Evolutionary conservation across 1,140 invertebrate genomes (phyloP), one percentile per base, ranked within the genome.

Genomic region (Lerema accius): DNA sequence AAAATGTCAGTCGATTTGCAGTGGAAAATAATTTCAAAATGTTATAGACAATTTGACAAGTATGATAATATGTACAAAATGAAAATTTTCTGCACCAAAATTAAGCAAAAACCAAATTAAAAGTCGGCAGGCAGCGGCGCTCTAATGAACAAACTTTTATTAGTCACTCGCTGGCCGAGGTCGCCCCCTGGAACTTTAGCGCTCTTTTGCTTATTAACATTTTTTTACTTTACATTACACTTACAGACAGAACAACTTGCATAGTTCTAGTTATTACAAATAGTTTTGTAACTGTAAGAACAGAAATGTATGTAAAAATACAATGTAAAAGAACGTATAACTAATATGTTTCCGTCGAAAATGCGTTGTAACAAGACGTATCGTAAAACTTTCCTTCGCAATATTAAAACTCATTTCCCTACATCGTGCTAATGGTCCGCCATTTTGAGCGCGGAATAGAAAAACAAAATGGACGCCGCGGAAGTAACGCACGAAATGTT

Each of bases 91-190:
- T 56, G 39, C 39, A 68, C 43, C 50, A 65, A 78, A 76, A 73
- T 80, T 73, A 80, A 79, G 68, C 50, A 82, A 71, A 73, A 78
- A 75, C 69, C 67, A 78, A 80, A 78, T 78, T 78, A 80, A 77
- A 78, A 81, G 70, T 74, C 65, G 68, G 48, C 68, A 53, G 37
- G 72, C 58, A 51, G 50, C 43, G 63, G 71, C 72, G 75, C 76
- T 77, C 72, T 79, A 81, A 81, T 77, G 78, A 78, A 81, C 63
- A 81, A 81, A 81, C 76, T 81, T 81, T 81, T 77, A 79, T 81
- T 78, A 78, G 71, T 74, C 61, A 69, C 17, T 37, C 28, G 23
- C 59, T 71, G 19, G 40, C 66, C 69, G 62, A 71, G 69, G 73
- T 78, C 66, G 68, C 58, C 35, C 37, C 26, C 26, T 60, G 40